Conservation (phyloP, 2,797 vertebrate species). For the Acipenser ruthenus region DNA sequence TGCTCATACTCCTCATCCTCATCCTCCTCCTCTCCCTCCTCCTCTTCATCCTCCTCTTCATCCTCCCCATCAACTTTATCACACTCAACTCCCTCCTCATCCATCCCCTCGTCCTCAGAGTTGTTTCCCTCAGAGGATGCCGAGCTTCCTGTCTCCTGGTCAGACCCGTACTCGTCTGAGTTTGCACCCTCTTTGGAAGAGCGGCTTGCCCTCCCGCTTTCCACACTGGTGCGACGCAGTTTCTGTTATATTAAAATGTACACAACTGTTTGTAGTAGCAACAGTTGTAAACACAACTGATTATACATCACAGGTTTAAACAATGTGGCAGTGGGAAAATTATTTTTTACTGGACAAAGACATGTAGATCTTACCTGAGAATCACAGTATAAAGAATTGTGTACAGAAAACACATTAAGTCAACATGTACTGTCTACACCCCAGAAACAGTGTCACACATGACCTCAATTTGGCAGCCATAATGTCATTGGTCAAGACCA, state of each 20-base stretch:
- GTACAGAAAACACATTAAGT: too few species aligned
- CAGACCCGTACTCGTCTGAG: conserved; percentile 75
- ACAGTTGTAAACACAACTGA: too few species aligned
- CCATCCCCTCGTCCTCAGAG: conserved; percentile 37
- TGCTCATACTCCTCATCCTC: conserved; percentile 83
- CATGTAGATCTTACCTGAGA: too few species aligned
- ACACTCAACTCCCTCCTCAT: conserved; percentile 39
- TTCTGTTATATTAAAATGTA: conserved; percentile 33
- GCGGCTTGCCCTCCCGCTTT: conserved; percentile 65
- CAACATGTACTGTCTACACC: too few species aligned
- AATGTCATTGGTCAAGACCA: too few species aligned
- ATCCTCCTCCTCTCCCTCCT: conserved; percentile 66
- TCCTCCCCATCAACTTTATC: conserved; percentile 49
- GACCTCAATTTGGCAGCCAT: too few species aligned
- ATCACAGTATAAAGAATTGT: too few species aligned
- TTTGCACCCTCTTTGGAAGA: conserved; percentile 76
- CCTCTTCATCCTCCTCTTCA: conserved; percentile 63
- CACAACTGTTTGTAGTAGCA: too few species aligned
- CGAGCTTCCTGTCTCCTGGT: conserved; percentile 65
- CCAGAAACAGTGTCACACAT: too few species aligned
- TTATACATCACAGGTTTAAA: too few species aligned
- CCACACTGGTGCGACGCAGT: conserved; percentile 49
- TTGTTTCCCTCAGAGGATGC: conserved; percentile 54
- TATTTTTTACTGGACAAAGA: too few species aligned
- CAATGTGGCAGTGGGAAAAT: too few species aligned